These are phyloP conservation scores for Parnassius smintheus DNA, from an alignment of 2,888 invertebrate genomes.

Conservation along the genomic window DNA sequence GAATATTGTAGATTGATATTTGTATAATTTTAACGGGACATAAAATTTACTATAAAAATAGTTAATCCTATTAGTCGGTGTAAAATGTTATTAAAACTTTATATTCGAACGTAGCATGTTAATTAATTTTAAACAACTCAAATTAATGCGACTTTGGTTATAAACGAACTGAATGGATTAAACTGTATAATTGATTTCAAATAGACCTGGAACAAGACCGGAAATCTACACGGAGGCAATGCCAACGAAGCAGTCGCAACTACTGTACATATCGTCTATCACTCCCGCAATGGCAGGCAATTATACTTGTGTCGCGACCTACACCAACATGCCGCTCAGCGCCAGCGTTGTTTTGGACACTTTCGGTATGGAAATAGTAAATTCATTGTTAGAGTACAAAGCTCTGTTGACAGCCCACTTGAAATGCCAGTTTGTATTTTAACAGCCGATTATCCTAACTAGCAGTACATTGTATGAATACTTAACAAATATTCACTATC, in stretches of 20 bases:
- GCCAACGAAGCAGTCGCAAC: constrained; percentile 83
- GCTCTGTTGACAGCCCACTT: background rate
- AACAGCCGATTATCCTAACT: background rate
- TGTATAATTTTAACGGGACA: too few species aligned
- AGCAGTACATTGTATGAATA: too few species aligned
- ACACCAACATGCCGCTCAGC: constrained; percentile 85
- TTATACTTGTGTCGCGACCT: constrained; percentile 91
- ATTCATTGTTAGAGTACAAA: constrained; percentile 12
- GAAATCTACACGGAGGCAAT: constrained; percentile 85
- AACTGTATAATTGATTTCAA: constrained; percentile 3
- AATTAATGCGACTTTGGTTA: too few species aligned
- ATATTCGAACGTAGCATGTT: too few species aligned
- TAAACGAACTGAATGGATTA: background rate
- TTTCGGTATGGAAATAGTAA: constrained; percentile 64
- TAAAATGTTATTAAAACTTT: too few species aligned
- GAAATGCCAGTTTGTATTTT: background rate
- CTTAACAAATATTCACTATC: too few species aligned
- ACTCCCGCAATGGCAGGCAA: constrained; percentile 88
- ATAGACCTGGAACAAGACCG: constrained; percentile 66
- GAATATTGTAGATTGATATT: too few species aligned
- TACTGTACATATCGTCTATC: constrained; percentile 88
- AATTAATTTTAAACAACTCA: too few species aligned
- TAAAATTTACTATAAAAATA: too few species aligned
- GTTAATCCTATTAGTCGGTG: accelerated
- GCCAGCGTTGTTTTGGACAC: constrained; percentile 87